A percentile compares a stretch with the other conserved stretches of the same genome.
Conservation (phyloP, 1,140 invertebrate species). For the Tetramorium parvispinum region DNA sequence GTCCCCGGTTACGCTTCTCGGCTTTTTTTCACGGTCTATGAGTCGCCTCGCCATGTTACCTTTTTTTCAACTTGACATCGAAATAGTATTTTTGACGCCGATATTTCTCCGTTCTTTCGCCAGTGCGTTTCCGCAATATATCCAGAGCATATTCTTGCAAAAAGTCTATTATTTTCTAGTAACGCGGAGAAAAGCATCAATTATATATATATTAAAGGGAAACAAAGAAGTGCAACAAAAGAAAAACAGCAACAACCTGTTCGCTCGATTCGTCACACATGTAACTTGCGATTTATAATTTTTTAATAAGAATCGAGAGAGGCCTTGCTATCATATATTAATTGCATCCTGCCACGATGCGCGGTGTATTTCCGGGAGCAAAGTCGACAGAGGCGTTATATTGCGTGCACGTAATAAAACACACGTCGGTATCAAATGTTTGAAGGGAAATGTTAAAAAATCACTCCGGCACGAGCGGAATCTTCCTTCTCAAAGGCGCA, state of each 20-base stretch:
- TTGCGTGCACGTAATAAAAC: conserved; percentile 2
- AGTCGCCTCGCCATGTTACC: neutral
- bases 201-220: neutral
- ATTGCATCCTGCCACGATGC: neutral
- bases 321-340: conserved; percentile 16
- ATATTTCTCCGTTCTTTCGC: neutral
- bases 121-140: neutral
- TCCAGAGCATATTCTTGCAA: neutral
- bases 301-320: neutral
- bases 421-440: neutral
- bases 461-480: neutral
- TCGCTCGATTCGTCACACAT: neutral
- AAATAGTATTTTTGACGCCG: neutral
- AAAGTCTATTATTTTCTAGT: conserved; percentile 4
- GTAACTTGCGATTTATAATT: conserved; percentile 13
- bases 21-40: conserved; percentile 25
- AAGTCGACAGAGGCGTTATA: neutral
- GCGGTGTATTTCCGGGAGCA: neutral
- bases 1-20: conserved; percentile 8
- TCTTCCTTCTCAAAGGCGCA: conserved; percentile 12
- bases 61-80: neutral
- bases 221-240: neutral
- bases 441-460: conserved; percentile 7
- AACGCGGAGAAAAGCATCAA: neutral
- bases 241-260: neutral